Conservation (phyloP, 2,888 invertebrate genomes). For the Deilephila porcellus region DNA sequence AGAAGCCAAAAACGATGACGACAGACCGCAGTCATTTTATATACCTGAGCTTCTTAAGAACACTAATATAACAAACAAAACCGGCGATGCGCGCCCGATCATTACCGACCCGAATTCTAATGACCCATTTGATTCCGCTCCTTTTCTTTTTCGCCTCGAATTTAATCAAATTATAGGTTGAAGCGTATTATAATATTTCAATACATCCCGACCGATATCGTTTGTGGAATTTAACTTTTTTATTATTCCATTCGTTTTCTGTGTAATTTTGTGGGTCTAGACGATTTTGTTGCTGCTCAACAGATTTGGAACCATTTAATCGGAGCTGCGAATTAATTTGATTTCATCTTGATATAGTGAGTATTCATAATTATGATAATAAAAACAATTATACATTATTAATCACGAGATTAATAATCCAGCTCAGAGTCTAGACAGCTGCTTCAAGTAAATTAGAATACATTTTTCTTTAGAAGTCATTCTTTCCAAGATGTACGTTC, state of each 20-base stretch:
- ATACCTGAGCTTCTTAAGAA: slow-evolving; percentile 63
- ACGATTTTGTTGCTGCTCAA: slow-evolving; percentile 41
- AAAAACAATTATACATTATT: background rate
- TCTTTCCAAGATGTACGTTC: slow-evolving; percentile 1
- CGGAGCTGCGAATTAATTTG: background rate
- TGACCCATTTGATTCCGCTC: slow-evolving; percentile 77
- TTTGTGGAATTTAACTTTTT: slow-evolving; percentile 81
- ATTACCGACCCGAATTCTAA: slow-evolving; percentile 82
- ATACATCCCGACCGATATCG: slow-evolving; percentile 77
- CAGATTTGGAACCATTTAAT: slow-evolving; percentile 8
- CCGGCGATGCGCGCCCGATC: slow-evolving; percentile 69
- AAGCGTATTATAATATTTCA: slow-evolving; percentile 83
- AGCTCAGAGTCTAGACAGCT: background rate
- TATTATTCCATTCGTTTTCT: slow-evolving; percentile 77
- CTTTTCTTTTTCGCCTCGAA: slow-evolving; percentile 77
- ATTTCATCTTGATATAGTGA: background rate
- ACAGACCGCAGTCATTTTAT: slow-evolving; percentile 59
- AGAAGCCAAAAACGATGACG: slow-evolving; percentile 43
- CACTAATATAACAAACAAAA: slow-evolving; percentile 77
- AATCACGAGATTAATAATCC: background rate
- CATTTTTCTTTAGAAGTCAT: background rate
- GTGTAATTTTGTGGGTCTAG: slow-evolving; percentile 78
- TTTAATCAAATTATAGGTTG: slow-evolving; percentile 85
- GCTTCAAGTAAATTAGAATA: slow-evolving; percentile 10
- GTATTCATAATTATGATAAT: slow-evolving; percentile 1